Evolutionary conservation across 1,140 invertebrate genomes (phyloP).

Genomic region (Triops longicaudatus): DNA sequence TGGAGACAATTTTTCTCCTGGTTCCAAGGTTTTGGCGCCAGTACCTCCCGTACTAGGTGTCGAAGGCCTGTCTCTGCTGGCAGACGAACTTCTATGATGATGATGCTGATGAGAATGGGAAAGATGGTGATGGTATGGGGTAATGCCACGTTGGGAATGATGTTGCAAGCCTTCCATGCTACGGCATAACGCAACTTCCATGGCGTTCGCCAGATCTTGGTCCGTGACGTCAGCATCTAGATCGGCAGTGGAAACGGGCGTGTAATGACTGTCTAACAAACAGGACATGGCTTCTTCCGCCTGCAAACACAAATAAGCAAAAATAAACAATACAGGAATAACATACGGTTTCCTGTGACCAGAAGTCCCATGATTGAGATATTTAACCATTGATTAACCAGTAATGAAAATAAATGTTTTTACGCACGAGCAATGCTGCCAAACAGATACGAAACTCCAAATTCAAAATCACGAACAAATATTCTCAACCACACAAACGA

Average conservation of each 20-base stretch:
- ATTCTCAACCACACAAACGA: too few species aligned
- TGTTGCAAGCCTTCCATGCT: not conserved
- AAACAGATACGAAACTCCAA: not conserved
- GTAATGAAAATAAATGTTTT: not conserved
- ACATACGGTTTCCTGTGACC: not conserved
- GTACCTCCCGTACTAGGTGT: not conserved
- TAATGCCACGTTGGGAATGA: not conserved
- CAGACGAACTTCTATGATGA: not conserved
- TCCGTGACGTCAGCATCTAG: not conserved
- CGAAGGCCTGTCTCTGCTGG: not conserved
- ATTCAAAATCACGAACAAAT: too few species aligned
- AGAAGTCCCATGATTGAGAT: not conserved
- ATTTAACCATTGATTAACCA: not conserved
- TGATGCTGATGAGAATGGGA: not conserved
- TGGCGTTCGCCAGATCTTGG: not conserved
- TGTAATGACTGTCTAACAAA: not conserved
- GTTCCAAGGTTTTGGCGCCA: not conserved
- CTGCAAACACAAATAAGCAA: not conserved
- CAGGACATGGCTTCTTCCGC: not conserved
- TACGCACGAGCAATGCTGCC: not conserved
- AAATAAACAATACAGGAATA: not conserved
- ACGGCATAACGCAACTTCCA: not conserved
- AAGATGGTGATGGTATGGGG: not conserved
- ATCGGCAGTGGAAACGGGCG: not conserved
- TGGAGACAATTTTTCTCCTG: not conserved